A percentile compares a stretch with the other conserved stretches of the same genome.
phyloP scores from a whole-genome alignment of 2,888 invertebrate species.

The Chrysodeixis includens region DNA sequence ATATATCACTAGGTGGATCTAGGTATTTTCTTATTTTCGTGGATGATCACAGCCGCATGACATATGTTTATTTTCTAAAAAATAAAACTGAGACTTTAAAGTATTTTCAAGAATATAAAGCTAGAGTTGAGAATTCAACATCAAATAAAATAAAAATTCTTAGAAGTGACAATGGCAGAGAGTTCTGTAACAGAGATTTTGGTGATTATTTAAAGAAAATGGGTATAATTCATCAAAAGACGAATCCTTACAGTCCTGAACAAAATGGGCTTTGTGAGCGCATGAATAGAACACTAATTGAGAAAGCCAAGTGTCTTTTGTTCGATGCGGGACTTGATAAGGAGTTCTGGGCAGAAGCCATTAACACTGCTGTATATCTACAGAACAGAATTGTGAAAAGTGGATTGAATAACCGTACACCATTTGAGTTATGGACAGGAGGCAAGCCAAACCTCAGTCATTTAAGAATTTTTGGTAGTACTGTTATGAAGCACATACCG shows the following conservation, averaged over 20 bases:
- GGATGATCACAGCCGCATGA: slow-evolving; percentile 21
- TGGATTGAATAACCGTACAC: too few species aligned
- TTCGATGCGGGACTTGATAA: slow-evolving; percentile 16
- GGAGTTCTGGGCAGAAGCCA: slow-evolving; percentile 9
- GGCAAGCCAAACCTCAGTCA: slow-evolving; percentile 31
- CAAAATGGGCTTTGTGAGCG: too few species aligned
- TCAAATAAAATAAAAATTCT: too few species aligned
- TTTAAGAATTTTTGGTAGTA: slow-evolving; percentile 23
- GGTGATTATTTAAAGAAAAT: too few species aligned
- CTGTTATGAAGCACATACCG: slow-evolving; percentile 24
- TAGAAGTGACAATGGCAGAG: too few species aligned
- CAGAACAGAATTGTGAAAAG: too few species aligned
- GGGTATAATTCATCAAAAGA: too few species aligned
- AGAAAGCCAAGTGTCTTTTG: slow-evolving; percentile 6
- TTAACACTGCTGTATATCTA: slow-evolving; percentile 1
- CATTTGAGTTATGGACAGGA: slow-evolving; percentile 12
- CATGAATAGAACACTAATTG: not conserved
- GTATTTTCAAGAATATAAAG: too few species aligned
- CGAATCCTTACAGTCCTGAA: too few species aligned
- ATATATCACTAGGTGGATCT: slow-evolving; percentile 15
- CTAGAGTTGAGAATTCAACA: too few species aligned
- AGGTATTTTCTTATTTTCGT: slow-evolving; percentile 30
- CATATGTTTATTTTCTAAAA: not conserved
- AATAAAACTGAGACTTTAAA: too few species aligned
- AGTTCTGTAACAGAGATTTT: too few species aligned